Evolutionary conservation across 35 echinoderm and acorn worm species (phyloP).

Genomic region (Heliocidaris erythrogramma): DNA sequence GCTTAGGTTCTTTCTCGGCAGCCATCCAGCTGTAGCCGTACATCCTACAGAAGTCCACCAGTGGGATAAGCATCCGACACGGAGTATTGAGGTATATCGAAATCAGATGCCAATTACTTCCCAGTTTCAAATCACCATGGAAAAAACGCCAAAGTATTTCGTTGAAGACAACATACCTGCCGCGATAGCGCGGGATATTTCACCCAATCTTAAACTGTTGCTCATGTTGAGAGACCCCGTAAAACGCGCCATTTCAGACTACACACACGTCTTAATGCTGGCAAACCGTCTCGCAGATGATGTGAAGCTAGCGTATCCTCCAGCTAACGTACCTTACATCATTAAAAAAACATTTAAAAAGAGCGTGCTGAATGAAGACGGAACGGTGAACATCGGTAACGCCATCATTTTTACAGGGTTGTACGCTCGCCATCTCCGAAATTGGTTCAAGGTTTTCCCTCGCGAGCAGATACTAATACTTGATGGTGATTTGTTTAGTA

Average conservation of each 20-base stretch:
- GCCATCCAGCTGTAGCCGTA: conserved; percentile 31
- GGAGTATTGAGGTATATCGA: conserved; percentile 17
- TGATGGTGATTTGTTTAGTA: conserved; percentile 34
- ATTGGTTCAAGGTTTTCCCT: conserved; percentile 47
- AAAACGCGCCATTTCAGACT: conserved; percentile 57
- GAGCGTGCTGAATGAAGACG: conserved; percentile 15
- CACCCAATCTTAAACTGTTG: conserved; percentile 19
- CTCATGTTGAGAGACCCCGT: conserved; percentile 55
- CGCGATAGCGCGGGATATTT: not conserved
- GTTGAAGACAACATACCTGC: not conserved
- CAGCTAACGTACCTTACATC: not conserved
- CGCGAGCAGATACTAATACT: conserved; percentile 46
- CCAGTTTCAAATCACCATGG: conserved; percentile 37
- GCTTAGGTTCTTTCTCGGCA: conserved; percentile 28
- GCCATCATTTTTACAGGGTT: conserved; percentile 29
- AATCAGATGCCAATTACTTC: conserved; percentile 25
- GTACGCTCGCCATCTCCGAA: conserved; percentile 1
- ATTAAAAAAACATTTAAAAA: conserved; percentile 24
- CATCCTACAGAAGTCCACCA: conserved; percentile 1
- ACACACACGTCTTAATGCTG: not conserved
- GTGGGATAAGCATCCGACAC: not conserved
- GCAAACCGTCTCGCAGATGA: not conserved
- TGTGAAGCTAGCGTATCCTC: not conserved
- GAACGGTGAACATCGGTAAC: conserved; percentile 22
- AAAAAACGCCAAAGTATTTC: conserved; percentile 52